Conservation (phyloP, 1,140 invertebrate genomes). For the Temnothorax nylanderi region DNA sequence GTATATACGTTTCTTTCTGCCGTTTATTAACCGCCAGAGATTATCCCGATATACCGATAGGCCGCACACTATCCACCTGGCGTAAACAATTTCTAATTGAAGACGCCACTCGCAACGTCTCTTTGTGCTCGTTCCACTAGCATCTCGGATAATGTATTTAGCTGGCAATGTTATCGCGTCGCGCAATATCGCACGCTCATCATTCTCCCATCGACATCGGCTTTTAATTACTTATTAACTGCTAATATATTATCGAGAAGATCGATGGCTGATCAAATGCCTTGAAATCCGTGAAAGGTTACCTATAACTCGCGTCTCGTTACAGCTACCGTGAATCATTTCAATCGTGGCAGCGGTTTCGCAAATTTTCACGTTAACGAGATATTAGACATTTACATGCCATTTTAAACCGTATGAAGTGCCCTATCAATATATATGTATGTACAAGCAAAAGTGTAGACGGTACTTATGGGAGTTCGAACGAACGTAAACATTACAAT, state of each 20-base stretch:
- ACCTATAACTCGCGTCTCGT: not conserved
- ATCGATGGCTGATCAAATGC: slow-evolving; percentile 29
- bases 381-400: slow-evolving; percentile 7
- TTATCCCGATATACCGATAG: slow-evolving; percentile 15
- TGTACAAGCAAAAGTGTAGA: not conserved
- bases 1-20: slow-evolving; percentile 49
- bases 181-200: slow-evolving; percentile 49
- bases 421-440: not conserved
- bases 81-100: slow-evolving; percentile 60
- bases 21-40: slow-evolving; percentile 65
- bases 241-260: slow-evolving; percentile 37
- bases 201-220: slow-evolving; percentile 21
- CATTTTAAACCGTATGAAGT: not conserved
- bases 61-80: slow-evolving; percentile 36
- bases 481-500: not conserved
- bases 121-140: slow-evolving; percentile 8
- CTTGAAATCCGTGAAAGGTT: slow-evolving; percentile 10
- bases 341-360: not conserved
- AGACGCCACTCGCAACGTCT: slow-evolving; percentile 25
- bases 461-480: not conserved
- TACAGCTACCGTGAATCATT: slow-evolving; percentile 20
- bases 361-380: slow-evolving; percentile 16
- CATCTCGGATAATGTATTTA: slow-evolving; percentile 33
- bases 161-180: slow-evolving; percentile 38
- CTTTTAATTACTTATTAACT: slow-evolving; percentile 54